Evolutionary conservation across 2,113 vertebrate genomes (phyloP), one percentile per base, ranked within the genome.

Genomic region (Anguilla rostrata): DNA sequence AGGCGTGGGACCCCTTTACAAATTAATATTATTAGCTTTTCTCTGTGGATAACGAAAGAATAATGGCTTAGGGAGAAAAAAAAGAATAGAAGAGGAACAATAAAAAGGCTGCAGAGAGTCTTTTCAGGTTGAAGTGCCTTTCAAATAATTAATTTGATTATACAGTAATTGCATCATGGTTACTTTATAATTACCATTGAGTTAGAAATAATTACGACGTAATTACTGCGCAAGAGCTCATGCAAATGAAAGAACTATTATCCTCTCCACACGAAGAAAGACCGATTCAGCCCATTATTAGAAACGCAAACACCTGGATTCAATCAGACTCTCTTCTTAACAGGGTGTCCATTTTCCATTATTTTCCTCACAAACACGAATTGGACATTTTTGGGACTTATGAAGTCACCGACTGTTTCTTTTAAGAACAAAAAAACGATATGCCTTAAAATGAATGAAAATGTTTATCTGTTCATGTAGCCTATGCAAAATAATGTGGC

Each of bases 111-210:
- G 26, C 5, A 71, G 20, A 82, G 39, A 82, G 20, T 82, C 40
- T 53, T 49, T 41, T 82, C 81, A 82, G 71, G 46, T 82, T 49
- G 11, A 29, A n/a, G 20, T 49, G 46, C n/a, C 81, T 49, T 82
- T 82, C 40, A 46, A 82, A 34, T 22, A 82, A 82, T 49, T 82
- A 49, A 82, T 82, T 82, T 49, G 81, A 82, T 82, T 82, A 82
- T 75, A 34, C 71, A 75, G 71, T 82, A 82, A 82, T 82, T 82
- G 46, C 46, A 82, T 82, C 26, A 34, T 34, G 40, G 81, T 82
- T 82, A 82, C 81, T 53, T 82, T 82, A 82, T 82, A 82, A 82
- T 53, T 82, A 53, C 81, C 43, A n/a, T 82, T 82, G 41, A 49
- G 81, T 53, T 53, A 49, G 46, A 53, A 82, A 82, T 82, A 82